Base-by-base conservation (phyloP, 2,797 vertebrate genomes). In the Falco biarmicus region DNA sequence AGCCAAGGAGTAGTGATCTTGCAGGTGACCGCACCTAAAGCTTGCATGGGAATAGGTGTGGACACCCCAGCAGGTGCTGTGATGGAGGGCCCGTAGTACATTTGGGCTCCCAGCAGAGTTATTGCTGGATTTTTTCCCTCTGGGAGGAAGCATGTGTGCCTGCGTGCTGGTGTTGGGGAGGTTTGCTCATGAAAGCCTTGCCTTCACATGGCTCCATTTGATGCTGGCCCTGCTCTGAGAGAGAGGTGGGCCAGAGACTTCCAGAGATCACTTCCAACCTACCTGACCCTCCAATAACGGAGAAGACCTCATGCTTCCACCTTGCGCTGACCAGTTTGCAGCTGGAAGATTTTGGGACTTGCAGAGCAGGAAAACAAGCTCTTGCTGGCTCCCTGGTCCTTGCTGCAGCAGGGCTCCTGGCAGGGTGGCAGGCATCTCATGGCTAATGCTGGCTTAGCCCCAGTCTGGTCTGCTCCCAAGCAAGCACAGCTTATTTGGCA, bases 191-290 rank as follows among this genome's bases (percentile, higher is more conserved):
- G 34, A 16, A 79, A 79, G 6, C 45, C 22, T 68, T 1, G 0
- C 37, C 53, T 39, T 14, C 0, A 3, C 26, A 4, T 0, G 0
- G 19, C 34, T 14, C 39, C 39, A 41, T 53, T 68, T 0, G 5
- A 14, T 59, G 21, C 26, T 60, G 32, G 54, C 53, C 45, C 47
- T n/a, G 54, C 54, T 53, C 39, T 32, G 54, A 69, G 74, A 13
- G 28, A n/a, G 15, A 14, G 10, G 18, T 63, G 65, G 84, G n/a
- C 48, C 41, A n/a, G 74, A 77, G 37, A 21, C 54, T 47, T 77
- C 39, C 45, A 39, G 47, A 61, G 28, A 18, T 47, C 18, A 16
- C 29, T 6, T 87, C 48, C 41, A 63, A 78, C 50, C 50, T 63
- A 29, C 22, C 60, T 45, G 22, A 51, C 57, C 16, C 11, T 48